Conservation (phyloP, 2,797 vertebrate genomes). For the Pseudomugil gertrudae region DNA sequence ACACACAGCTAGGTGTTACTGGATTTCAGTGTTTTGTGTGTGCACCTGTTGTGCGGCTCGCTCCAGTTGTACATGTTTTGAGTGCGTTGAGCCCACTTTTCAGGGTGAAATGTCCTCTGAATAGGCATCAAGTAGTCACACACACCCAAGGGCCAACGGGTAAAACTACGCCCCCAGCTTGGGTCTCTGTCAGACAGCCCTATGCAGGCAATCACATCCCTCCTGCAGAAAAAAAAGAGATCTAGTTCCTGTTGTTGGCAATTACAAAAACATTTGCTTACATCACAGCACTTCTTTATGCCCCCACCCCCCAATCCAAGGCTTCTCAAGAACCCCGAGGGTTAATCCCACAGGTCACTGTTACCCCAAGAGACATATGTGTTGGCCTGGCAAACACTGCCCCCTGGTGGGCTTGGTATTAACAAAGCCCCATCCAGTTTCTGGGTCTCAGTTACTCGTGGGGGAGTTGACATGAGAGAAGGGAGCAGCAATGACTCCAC, state of each 20-base stretch:
- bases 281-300: slow-evolving; percentile 27
- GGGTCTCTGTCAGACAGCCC: slow-evolving; percentile 92
- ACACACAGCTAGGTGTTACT: background rate
- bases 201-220: slow-evolving; percentile 91
- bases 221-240: slow-evolving; percentile 76
- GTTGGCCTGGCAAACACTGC: slow-evolving; percentile 86
- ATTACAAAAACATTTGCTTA: slow-evolving; percentile 8
- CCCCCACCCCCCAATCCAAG: slow-evolving; percentile 14
- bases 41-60: slow-evolving; percentile 83
- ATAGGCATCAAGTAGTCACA: slow-evolving; percentile 91
- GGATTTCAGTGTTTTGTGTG: background rate
- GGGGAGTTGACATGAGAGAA: slow-evolving; percentile 53
- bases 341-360: slow-evolving; percentile 70
- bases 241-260: background rate
- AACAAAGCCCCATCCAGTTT: slow-evolving; percentile 51
- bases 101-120: slow-evolving; percentile 84
- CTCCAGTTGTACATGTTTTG: slow-evolving; percentile 93
- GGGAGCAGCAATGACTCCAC: slow-evolving; percentile 50
- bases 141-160: slow-evolving; percentile 91
- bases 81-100: slow-evolving; percentile 86
- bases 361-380: slow-evolving; percentile 67
- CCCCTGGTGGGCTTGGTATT: slow-evolving; percentile 84
- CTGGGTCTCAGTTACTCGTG: slow-evolving; percentile 34
- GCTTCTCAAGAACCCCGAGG: slow-evolving; percentile 47
- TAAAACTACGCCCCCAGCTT: slow-evolving; percentile 89